Percentiles rank a stretch among this genome's conserved stretches.
Evolutionary conservation across 2,113 vertebrate genomes (phyloP).

Genomic region (Tyrannus savana): DNA sequence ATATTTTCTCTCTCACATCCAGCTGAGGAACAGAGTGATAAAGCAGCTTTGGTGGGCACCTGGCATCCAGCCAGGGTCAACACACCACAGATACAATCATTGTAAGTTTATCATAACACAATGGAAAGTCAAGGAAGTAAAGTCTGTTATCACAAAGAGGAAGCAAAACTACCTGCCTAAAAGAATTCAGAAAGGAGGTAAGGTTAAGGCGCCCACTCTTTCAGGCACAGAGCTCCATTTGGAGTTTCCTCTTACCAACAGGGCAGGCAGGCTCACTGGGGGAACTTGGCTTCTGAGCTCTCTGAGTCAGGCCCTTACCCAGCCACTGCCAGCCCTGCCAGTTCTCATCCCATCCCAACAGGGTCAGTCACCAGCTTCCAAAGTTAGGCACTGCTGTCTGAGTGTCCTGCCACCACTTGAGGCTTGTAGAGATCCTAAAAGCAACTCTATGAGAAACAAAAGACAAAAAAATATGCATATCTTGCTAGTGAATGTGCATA

Average conservation of each 20-base stretch:
- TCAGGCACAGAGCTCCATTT: not conserved
- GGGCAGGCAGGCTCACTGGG: not conserved
- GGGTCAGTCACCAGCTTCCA: not conserved
- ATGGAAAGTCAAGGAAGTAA: not conserved
- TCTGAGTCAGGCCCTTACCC: not conserved
- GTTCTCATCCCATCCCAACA: not conserved
- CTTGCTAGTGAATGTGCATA: rapidly evolving
- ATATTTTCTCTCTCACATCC: not conserved
- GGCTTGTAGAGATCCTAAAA: not conserved
- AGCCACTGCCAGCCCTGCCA: not conserved
- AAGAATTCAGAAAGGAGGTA: not conserved
- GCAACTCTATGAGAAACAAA: not conserved
- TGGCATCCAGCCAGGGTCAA: not conserved
- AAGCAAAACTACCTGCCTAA: not conserved
- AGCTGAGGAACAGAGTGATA: not conserved
- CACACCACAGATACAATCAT: not conserved
- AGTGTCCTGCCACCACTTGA: rapidly evolving
- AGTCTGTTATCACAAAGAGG: not conserved
- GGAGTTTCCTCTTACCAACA: not conserved
- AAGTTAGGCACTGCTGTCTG: rapidly evolving
- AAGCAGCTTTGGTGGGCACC: not conserved
- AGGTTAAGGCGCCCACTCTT: rapidly evolving
- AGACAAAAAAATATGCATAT: not conserved
- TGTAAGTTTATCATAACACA: not conserved
- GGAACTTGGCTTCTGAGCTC: not conserved